These are phyloP conservation scores for Pycnonotus jocosus DNA, from an alignment of 2,113 vertebrate species.

Conservation along the genomic window DNA sequence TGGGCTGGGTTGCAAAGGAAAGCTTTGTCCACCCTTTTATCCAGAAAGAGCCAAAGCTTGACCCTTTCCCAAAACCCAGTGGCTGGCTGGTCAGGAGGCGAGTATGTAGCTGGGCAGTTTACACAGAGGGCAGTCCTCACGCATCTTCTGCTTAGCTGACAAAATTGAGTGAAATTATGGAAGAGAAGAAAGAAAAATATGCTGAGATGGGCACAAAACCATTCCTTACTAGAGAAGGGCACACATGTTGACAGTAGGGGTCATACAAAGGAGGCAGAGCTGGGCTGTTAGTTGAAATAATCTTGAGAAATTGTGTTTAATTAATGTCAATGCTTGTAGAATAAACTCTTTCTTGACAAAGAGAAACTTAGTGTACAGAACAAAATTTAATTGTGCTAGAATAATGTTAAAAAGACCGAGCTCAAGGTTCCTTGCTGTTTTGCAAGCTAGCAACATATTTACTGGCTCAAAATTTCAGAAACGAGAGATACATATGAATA, in stretches of 20 bases:
- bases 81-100: background rate
- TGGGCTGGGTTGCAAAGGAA: background rate
- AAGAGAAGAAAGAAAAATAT: background rate
- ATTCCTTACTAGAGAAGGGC: background rate
- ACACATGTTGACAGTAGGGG: accelerated
- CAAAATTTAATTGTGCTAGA: background rate
- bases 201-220: background rate
- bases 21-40: background rate
- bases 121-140: background rate
- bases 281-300: background rate
- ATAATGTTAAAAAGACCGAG: background rate
- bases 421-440: background rate
- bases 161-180: background rate
- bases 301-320: background rate
- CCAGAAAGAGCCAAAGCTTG: background rate
- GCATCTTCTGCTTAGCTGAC: background rate
- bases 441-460: background rate
- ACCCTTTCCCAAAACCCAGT: background rate
- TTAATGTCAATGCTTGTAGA: background rate
- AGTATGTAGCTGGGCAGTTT: background rate
- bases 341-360: background rate
- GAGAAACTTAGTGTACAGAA: background rate
- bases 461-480: background rate
- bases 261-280: background rate
- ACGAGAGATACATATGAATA: background rate